Evolutionary conservation across 2,113 vertebrate species (phyloP).

Genomic region (Progne subis): DNA sequence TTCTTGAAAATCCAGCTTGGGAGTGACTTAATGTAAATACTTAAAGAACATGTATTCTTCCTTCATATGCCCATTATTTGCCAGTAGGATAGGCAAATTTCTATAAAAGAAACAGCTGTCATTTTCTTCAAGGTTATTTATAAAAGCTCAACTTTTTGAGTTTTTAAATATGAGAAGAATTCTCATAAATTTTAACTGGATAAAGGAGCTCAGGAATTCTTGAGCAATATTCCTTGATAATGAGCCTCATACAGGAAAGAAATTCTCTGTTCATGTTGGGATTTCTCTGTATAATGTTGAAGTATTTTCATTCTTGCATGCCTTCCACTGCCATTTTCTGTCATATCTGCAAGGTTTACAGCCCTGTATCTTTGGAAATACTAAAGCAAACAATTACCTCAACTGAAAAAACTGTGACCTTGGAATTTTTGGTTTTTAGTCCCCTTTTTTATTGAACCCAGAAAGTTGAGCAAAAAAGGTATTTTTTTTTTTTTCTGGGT

Average conservation of each 20-base stretch:
- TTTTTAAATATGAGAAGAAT: not conserved
- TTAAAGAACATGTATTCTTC: not conserved
- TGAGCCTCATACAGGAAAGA: not conserved
- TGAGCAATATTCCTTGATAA: not conserved
- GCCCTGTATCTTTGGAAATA: not conserved
- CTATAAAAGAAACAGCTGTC: not conserved
- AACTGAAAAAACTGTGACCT: conserved; percentile 18
- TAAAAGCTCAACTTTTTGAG: not conserved
- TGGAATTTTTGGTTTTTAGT: conserved; percentile 30
- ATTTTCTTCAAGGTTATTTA: not conserved
- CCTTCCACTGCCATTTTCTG: not conserved
- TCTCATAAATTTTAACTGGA: not conserved
- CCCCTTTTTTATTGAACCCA: not conserved
- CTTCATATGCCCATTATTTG: not conserved
- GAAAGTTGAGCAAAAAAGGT: not conserved
- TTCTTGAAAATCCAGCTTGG: not conserved
- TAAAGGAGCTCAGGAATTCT: not conserved
- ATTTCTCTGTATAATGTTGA: not conserved
- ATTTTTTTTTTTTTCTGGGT: conserved; percentile 10
- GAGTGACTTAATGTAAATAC: not conserved
- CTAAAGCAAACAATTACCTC: not conserved
- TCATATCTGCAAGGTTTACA: not conserved
- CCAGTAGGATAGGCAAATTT: not conserved
- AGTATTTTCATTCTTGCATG: not conserved
- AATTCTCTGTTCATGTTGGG: not conserved